Evolutionary conservation across 2,113 vertebrate genomes (phyloP).

Genomic region (Patagioenas fasciata): DNA sequence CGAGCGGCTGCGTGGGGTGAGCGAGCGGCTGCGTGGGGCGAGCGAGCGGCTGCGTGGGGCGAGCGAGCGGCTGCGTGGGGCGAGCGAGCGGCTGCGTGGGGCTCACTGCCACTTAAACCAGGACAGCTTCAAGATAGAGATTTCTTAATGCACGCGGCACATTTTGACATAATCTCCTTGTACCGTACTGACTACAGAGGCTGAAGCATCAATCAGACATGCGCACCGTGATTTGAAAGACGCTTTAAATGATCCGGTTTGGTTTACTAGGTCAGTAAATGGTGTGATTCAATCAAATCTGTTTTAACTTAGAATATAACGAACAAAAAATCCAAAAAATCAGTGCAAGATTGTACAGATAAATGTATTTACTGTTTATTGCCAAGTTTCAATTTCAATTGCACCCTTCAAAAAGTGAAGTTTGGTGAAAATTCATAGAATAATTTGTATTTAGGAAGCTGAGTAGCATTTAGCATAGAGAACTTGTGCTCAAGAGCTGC

Average conservation of each 20-base stretch:
- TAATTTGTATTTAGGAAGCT: background rate
- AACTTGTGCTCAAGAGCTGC: background rate
- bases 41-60: too few relatives aligned
- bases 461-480: background rate
- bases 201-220: conserved; percentile 51
- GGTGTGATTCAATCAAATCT: conserved; percentile 77
- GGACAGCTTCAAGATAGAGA: conserved; percentile 7
- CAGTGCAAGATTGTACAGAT: conserved; percentile 57
- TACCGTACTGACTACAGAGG: conserved; percentile 14
- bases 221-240: conserved; percentile 59
- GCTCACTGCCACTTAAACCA: too few relatives aligned
- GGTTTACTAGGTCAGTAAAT: conserved; percentile 68
- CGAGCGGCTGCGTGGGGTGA: too few relatives aligned
- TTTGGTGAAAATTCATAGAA: background rate
- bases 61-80: too few relatives aligned
- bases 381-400: background rate
- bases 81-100: too few relatives aligned
- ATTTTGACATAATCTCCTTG: conserved; percentile 36
- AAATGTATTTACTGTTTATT: conserved; percentile 4
- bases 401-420: background rate
- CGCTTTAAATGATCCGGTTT: conserved; percentile 67
- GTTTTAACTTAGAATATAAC: conserved; percentile 77
- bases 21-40: too few relatives aligned
- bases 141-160: conserved; percentile 50
- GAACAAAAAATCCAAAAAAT: conserved; percentile 48